Evolutionary conservation across 35 echinoderm and acorn worm genomes (phyloP), one percentile per base, ranked within the genome.

Genomic region (Ophioderma brevispina): DNA sequence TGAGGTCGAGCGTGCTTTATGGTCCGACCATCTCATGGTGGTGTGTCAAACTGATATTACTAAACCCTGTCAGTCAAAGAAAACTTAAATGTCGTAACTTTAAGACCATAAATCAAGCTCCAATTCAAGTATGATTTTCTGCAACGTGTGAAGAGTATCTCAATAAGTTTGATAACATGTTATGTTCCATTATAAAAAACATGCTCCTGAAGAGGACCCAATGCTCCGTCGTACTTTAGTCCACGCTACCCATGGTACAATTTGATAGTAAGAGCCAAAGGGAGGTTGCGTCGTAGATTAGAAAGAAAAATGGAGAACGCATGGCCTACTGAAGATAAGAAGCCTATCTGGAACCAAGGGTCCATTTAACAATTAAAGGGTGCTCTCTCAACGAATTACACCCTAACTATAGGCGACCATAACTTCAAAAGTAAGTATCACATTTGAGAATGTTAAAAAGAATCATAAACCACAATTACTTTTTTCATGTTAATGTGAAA

Each of bases 181-280:
- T 70, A 70, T 70, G 17, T 25, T 70, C 59, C 15, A 70, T 70
- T 70, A 70, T 70, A 3, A 70, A 70, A 70, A 70, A 8, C 59
- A 70, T 25, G 59, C 59, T 25, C 59, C 59, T 70, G 17, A 70
- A 70, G 59, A 70, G 59, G n/a, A 8, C 23, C n/a, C n/a, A n/a
- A n/a, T 15, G 28, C n/a, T 3, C 23, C 59, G 59, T 70, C 2
- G 1, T 70, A 70, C n/a, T n/a, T 70, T 25, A 70, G 59, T 15
- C 59, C 59, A 70, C 59, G 59, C 3, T 70, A 70, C 23, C 59
- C 59, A 70, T 70, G 59, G 59, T 70, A 70, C 59, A 70, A 70
- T 70, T n/a, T n/a, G n/a, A n/a, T n/a, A n/a, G n/a, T n/a, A n/a
- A n/a, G n/a, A n/a, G n/a, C n/a, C n/a, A n/a, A n/a, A n/a, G n/a